phyloP scores from a whole-genome alignment of 2,797 vertebrate genomes.

The Acipenser oxyrinchus region DNA sequence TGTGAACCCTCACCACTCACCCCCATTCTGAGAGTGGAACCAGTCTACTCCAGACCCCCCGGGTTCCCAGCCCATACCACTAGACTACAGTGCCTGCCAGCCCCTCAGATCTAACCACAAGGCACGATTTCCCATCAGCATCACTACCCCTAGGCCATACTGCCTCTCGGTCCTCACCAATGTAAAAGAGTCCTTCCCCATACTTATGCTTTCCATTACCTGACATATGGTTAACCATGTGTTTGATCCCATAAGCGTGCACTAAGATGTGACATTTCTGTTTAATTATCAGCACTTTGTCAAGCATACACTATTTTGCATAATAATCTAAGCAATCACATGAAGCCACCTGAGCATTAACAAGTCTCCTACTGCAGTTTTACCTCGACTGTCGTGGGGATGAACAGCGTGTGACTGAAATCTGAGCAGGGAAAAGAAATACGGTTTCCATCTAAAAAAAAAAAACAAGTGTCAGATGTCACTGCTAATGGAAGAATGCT shows the following conservation, averaged over 20 bases:
- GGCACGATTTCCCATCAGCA: constrained; percentile 17
- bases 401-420: constrained; percentile 29
- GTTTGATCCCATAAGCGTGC: constrained; percentile 64
- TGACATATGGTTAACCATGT: constrained; percentile 76
- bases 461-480: constrained; percentile 29
- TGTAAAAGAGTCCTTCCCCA: constrained; percentile 34
- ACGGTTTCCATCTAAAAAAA: constrained; percentile 16
- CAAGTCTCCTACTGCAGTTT: neutral
- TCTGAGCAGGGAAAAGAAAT: constrained; percentile 15
- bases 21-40: neutral
- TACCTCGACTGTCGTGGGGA: constrained; percentile 18
- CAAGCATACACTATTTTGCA: constrained; percentile 66
- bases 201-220: constrained; percentile 50
- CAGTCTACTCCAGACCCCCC: neutral
- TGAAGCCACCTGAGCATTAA: constrained; percentile 32
- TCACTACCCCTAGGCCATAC: constrained; percentile 20
- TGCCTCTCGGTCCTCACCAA: constrained; percentile 16
- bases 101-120: neutral
- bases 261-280: constrained; percentile 64
- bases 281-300: constrained; percentile 80
- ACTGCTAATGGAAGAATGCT: no score
- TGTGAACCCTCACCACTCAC: neutral
- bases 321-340: constrained; percentile 66
- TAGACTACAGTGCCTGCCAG: constrained; percentile 19
- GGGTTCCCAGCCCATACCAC: neutral